These are phyloP conservation scores for Colinus virginianus DNA, from an alignment of 2,113 vertebrate genomes.

Conservation along the genomic window DNA sequence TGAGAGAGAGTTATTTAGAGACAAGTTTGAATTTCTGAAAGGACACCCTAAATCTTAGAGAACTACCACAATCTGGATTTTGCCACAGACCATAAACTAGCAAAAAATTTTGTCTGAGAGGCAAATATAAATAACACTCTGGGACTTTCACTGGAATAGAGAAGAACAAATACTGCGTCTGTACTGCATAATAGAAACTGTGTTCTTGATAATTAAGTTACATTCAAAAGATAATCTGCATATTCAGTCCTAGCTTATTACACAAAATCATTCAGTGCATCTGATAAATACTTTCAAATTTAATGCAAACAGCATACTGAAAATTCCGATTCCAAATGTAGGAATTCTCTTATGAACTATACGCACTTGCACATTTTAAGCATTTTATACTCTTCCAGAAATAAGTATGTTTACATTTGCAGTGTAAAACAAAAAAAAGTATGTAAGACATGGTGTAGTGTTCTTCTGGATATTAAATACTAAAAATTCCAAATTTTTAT, in stretches of 20 bases:
- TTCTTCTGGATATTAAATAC: neutral
- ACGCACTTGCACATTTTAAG: neutral
- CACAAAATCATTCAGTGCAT: neutral
- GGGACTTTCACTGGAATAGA: neutral
- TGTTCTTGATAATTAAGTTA: neutral
- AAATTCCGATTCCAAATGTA: slow-evolving; percentile 1
- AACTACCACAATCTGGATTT: neutral
- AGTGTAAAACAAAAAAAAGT: neutral
- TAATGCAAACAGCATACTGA: neutral
- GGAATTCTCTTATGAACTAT: neutral
- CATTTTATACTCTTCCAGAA: neutral
- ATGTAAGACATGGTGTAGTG: neutral
- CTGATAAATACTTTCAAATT: slow-evolving; percentile 6
- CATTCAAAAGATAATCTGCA: neutral
- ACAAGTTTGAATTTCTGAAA: slow-evolving; percentile 1
- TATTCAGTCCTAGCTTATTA: neutral
- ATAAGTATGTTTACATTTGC: neutral
- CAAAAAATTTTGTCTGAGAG: neutral
- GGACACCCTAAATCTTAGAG: neutral
- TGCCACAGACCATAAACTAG: neutral
- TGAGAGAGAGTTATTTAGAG: neutral
- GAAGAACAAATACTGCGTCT: neutral
- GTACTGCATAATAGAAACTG: neutral
- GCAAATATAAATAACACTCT: neutral
- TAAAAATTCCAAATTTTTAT: neutral